phyloP scores from a whole-genome alignment of 2,888 invertebrate genomes.

The Tridacna crocea region DNA sequence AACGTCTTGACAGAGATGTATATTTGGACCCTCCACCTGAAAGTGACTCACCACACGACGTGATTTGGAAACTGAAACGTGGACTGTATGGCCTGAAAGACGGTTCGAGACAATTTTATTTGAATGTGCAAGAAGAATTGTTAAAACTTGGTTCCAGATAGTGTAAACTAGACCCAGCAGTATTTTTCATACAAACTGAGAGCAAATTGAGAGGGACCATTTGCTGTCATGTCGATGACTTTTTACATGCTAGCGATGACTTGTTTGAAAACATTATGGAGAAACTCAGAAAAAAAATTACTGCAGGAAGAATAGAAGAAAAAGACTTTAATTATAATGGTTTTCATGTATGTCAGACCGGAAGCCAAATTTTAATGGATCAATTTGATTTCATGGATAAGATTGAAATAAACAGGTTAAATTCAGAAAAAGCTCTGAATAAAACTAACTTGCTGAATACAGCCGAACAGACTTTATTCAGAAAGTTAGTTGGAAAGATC shows the following conservation, averaged over 20 bases:
- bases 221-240: constrained; percentile 65
- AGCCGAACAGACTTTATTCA: constrained; percentile 28
- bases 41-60: constrained; percentile 18
- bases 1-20: constrained; percentile 49
- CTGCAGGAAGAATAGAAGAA: constrained; percentile 56
- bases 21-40: constrained; percentile 56
- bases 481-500: constrained; percentile 21
- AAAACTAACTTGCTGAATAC: constrained; percentile 20
- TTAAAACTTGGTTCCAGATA: constrained; percentile 48
- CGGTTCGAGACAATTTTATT: constrained; percentile 60
- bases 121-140: constrained; percentile 56
- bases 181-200: constrained; percentile 48
- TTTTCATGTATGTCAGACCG: constrained; percentile 39
- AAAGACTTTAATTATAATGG: constrained; percentile 54
- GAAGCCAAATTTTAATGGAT: constrained; percentile 29
- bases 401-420: constrained; percentile 19
- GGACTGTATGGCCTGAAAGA: constrained; percentile 63
- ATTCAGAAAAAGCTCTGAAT: constrained; percentile 15
- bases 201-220: constrained; percentile 43
- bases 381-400: constrained; percentile 26
- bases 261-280: constrained; percentile 42
- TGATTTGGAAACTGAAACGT: constrained; percentile 61
- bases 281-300: constrained; percentile 44
- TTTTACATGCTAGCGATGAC: constrained; percentile 61
- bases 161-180: constrained; percentile 59